phyloP scores from a whole-genome alignment of 2,797 vertebrate species.

The Fratercula arctica region DNA sequence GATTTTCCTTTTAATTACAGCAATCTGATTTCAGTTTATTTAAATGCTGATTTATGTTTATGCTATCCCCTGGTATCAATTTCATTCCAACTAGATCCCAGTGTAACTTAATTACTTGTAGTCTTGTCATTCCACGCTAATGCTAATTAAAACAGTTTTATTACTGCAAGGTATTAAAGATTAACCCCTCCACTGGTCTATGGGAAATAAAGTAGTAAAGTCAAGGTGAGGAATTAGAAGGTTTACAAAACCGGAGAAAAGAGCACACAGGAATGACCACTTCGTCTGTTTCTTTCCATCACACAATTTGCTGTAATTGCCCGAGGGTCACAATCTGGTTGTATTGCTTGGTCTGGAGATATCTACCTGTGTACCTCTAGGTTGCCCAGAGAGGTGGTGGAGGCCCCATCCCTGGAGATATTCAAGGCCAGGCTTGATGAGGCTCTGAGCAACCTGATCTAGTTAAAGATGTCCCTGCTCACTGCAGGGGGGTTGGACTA shows the following conservation, averaged over 20 bases:
- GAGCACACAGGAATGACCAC: not conserved
- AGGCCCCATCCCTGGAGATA: no score
- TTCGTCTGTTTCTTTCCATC: not conserved
- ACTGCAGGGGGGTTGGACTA: no score
- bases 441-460: no score
- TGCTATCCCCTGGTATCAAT: constrained; percentile 73
- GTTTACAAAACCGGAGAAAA: not conserved
- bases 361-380: not conserved
- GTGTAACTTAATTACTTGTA: constrained; percentile 74
- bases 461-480: no score
- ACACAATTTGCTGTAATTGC: not conserved
- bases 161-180: constrained; percentile 66
- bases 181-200: constrained; percentile 52
- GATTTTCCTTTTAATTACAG: constrained; percentile 72
- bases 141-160: constrained; percentile 71
- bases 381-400: no score
- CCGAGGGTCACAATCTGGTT: not conserved
- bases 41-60: constrained; percentile 75
- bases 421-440: no score
- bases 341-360: not conserved
- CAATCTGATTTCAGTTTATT: constrained; percentile 74
- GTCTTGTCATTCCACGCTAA: constrained; percentile 68
- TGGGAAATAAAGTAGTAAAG: not conserved
- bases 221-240: not conserved
- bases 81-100: constrained; percentile 74